These are phyloP conservation scores for Apolygus lucorum DNA, from an alignment of 1,140 invertebrate genomes.

Conservation along the genomic window DNA sequence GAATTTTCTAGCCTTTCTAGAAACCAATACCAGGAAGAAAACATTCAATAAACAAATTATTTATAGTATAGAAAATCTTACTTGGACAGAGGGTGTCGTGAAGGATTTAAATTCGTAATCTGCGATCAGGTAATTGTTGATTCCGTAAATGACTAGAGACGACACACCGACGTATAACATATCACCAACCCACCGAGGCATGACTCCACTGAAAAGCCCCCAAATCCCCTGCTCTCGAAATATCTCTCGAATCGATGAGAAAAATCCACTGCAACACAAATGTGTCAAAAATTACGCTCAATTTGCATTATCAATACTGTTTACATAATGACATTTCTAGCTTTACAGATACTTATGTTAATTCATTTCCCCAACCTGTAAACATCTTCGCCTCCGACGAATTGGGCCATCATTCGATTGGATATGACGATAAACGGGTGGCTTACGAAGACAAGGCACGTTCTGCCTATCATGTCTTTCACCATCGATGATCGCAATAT, in stretches of 20 bases:
- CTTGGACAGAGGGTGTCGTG: conserved; percentile 46
- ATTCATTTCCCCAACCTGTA: too few relatives aligned
- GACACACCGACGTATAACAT: conserved; percentile 60
- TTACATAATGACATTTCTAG: too few relatives aligned
- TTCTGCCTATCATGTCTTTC: conserved; percentile 59
- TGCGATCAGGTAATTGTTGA: conserved; percentile 70
- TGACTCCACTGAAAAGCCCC: conserved; percentile 74
- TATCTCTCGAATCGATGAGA: conserved; percentile 64
- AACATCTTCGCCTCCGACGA: conserved; percentile 74
- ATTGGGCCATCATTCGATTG: conserved; percentile 82
- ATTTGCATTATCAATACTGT: too few relatives aligned
- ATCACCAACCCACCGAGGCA: conserved; percentile 73
- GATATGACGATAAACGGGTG: conserved; percentile 84
- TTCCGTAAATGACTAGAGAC: conserved; percentile 60
- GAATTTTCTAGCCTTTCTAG: too few relatives aligned
- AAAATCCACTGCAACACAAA: conserved; percentile 48
- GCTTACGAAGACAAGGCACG: conserved; percentile 63
- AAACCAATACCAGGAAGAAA: too few relatives aligned
- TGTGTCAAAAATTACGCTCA: too few relatives aligned
- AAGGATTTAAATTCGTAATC: conserved; percentile 62
- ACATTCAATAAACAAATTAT: conserved; percentile 7
- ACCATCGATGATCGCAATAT: conserved; percentile 47
- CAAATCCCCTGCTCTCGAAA: conserved; percentile 69
- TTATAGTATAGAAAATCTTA: too few relatives aligned
- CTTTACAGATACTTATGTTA: too few relatives aligned